A percentile compares a stretch with the other conserved stretches of the same genome.
Evolutionary conservation across 2,888 invertebrate genomes (phyloP).

Genomic region (Conomelus anceps): DNA sequence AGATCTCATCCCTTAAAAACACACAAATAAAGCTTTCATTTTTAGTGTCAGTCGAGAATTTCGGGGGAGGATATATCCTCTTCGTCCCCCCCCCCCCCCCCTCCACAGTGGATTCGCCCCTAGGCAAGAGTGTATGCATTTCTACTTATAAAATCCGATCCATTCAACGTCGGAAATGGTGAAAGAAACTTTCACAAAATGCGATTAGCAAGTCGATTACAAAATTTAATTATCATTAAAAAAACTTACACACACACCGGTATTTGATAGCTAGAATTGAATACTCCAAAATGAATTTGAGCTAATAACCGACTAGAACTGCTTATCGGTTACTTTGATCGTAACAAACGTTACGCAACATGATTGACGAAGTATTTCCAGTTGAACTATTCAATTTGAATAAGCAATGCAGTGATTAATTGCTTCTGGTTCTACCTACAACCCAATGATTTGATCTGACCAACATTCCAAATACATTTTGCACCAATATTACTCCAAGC

Average conservation of each 20-base stretch:
- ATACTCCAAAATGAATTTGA: background rate
- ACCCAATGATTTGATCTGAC: background rate
- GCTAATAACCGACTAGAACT: background rate
- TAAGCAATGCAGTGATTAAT: background rate
- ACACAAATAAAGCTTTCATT: too few species aligned
- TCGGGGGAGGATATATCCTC: too few species aligned
- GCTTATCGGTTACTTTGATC: background rate
- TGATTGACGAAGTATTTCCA: background rate
- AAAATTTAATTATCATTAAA: background rate
- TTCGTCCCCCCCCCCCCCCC: too few species aligned
- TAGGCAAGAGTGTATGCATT: too few species aligned
- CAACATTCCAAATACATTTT: background rate
- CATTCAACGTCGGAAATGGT: too few species aligned
- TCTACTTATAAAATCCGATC: too few species aligned
- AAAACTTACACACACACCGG: background rate
- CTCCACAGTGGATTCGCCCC: too few species aligned
- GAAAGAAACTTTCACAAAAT: background rate
- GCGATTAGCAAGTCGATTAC: background rate
- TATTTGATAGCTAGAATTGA: background rate
- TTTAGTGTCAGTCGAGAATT: too few species aligned
- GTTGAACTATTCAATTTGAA: background rate
- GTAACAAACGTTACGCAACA: background rate
- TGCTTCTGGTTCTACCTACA: background rate
- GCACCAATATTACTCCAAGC: background rate
- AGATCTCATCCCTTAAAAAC: too few species aligned